A percentile compares a stretch with the other conserved stretches of the same genome.
Conservation (phyloP, 2,888 invertebrate species). For the Escarpia spicata region DNA sequence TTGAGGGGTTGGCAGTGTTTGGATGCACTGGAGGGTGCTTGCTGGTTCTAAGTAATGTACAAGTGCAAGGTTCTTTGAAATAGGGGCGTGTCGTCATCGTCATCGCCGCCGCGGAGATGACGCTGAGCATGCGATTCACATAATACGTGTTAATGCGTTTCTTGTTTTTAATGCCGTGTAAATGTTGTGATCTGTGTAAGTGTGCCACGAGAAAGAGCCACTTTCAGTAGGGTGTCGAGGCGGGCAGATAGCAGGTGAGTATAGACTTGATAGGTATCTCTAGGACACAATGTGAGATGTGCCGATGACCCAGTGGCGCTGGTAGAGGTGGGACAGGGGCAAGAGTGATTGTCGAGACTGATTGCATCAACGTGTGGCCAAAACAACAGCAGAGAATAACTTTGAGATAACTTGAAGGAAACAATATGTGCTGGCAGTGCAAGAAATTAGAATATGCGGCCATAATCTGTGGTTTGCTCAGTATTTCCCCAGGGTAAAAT, state of each 20-base stretch:
- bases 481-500: background rate
- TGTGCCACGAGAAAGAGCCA: background rate
- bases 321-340: background rate
- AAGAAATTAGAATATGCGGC: background rate
- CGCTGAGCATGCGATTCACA: background rate
- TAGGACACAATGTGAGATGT: background rate
- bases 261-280: background rate
- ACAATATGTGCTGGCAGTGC: background rate
- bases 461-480: background rate
- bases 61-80: background rate
- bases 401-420: background rate
- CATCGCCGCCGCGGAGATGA: background rate
- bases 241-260: too few species aligned
- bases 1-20: constrained; percentile 13
- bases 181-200: background rate
- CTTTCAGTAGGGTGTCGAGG: background rate
- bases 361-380: background rate
- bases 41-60: constrained; percentile 10
- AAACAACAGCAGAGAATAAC: background rate
- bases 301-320: background rate
- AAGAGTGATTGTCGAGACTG: background rate
- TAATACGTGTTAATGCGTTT: background rate
- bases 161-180: background rate
- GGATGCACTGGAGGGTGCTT: constrained; percentile 12
- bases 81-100: background rate